A percentile compares a stretch with the other conserved stretches of the same genome.
phyloP scores from a whole-genome alignment of 1,140 invertebrate genomes.

The Aphis craccivora region DNA sequence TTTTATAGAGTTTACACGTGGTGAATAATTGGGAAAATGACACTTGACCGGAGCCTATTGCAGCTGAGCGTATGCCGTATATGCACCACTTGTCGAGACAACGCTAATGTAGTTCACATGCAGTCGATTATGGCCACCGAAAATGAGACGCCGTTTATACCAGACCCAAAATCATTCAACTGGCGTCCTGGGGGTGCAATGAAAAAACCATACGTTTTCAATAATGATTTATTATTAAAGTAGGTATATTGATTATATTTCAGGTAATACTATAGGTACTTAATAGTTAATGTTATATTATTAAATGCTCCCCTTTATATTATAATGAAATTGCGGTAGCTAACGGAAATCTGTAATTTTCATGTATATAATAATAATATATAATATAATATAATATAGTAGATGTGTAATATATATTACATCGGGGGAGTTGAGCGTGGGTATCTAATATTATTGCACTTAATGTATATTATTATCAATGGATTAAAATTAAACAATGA shows the following conservation, averaged over 20 bases:
- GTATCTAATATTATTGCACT: neutral
- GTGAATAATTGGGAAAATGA: neutral
- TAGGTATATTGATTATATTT: neutral
- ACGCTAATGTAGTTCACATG: neutral
- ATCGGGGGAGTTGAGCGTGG: neutral
- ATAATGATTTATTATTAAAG: neutral
- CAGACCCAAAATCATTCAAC: neutral
- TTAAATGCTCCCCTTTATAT: neutral
- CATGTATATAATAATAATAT: neutral
- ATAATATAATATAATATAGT: neutral
- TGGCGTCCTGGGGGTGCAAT: neutral
- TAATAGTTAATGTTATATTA: neutral
- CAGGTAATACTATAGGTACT: neutral
- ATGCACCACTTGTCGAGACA: neutral
- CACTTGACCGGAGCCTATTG: neutral
- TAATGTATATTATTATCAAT: neutral
- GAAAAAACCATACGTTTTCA: neutral
- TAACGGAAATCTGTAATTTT: neutral
- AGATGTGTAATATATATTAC: neutral
- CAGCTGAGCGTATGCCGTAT: neutral
- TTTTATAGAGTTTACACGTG: neutral
- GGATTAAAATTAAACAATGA: neutral
- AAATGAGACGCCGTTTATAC: neutral
- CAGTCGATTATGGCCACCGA: neutral
- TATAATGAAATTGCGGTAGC: neutral